phyloP scores from a whole-genome alignment of 2,888 invertebrate genomes.

The Pharmacophagus antenor region DNA sequence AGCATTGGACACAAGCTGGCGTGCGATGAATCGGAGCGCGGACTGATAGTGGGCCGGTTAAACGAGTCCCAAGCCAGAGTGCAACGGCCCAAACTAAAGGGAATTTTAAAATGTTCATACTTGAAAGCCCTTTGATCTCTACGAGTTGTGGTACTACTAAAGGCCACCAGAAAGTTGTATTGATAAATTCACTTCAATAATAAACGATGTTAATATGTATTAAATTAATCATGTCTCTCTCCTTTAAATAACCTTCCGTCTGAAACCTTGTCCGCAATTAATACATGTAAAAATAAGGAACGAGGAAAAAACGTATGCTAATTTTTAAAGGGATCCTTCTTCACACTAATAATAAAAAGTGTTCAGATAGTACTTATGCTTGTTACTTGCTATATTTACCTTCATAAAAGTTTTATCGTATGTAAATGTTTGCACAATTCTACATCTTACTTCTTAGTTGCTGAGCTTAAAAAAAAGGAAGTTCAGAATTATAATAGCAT shows the following conservation, averaged over 20 bases:
- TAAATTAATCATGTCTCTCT: constrained; percentile 11
- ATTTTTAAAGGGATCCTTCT: constrained; percentile 44
- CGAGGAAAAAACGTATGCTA: constrained; percentile 55
- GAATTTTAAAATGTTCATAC: constrained; percentile 74
- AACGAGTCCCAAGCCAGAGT: constrained; percentile 73
- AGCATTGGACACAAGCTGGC: constrained; percentile 60
- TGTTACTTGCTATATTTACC: constrained; percentile 4
- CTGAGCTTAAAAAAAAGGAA: not conserved
- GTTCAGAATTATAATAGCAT: not conserved
- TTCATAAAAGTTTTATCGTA: not conserved
- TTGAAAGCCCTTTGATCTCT: constrained; percentile 68
- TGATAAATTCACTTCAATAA: not conserved
- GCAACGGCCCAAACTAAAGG: constrained; percentile 79
- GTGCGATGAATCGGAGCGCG: constrained; percentile 74
- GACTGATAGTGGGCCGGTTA: constrained; percentile 79
- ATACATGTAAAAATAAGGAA: constrained; percentile 44
- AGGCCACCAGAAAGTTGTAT: not conserved
- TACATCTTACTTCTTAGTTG: not conserved
- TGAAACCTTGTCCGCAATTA: constrained; percentile 32
- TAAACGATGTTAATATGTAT: no score
- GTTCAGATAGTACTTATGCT: constrained; percentile 30
- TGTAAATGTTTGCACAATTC: constrained; percentile 13
- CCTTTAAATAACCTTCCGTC: constrained; percentile 14
- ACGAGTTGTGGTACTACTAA: constrained; percentile 17
- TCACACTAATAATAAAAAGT: constrained; percentile 33